phyloP scores from a whole-genome alignment of 2,888 invertebrate genomes.

The Melanophora roralis region DNA sequence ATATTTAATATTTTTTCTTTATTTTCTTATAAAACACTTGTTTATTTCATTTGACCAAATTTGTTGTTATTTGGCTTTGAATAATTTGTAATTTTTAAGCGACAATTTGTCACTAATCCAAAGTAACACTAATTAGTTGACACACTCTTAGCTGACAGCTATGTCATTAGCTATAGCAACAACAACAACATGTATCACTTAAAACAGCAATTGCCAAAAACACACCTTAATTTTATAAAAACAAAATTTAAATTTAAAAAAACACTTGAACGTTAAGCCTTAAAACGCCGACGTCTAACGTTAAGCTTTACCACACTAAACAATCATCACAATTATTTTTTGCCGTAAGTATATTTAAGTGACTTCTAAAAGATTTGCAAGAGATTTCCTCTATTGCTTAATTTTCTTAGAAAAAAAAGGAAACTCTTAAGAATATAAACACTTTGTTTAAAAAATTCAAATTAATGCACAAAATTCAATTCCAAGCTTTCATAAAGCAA shows the following conservation, averaged over 20 bases:
- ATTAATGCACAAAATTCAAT: conserved; percentile 31
- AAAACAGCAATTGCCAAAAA: conserved; percentile 42
- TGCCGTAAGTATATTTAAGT: not conserved
- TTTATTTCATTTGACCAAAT: not conserved
- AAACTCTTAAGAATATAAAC: conserved; percentile 42
- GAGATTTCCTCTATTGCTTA: conserved; percentile 53
- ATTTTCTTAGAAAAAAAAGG: conserved; percentile 21
- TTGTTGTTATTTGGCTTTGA: not conserved
- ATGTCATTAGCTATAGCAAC: not conserved
- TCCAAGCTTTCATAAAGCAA: not conserved
- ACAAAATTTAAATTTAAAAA: conserved; percentile 16
- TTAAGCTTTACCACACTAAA: conserved; percentile 15
- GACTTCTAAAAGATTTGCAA: conserved; percentile 21
- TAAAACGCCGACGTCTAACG: conserved; percentile 19
- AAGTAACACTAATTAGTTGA: conserved; percentile 30
- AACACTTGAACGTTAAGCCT: conserved; percentile 42
- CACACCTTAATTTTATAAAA: conserved; percentile 53
- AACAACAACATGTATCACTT: not conserved
- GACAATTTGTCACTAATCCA: conserved; percentile 56
- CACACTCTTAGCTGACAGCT: conserved; percentile 38
- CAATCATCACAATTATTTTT: conserved; percentile 43
- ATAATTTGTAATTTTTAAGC: conserved; percentile 20
- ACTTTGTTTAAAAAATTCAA: conserved; percentile 28
- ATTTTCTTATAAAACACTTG: not conserved
- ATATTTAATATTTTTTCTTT: not conserved